Evolutionary conservation across 2,888 invertebrate genomes (phyloP), one percentile per base, ranked within the genome.

Genomic region (Spatulosminthurus flaviceps): DNA sequence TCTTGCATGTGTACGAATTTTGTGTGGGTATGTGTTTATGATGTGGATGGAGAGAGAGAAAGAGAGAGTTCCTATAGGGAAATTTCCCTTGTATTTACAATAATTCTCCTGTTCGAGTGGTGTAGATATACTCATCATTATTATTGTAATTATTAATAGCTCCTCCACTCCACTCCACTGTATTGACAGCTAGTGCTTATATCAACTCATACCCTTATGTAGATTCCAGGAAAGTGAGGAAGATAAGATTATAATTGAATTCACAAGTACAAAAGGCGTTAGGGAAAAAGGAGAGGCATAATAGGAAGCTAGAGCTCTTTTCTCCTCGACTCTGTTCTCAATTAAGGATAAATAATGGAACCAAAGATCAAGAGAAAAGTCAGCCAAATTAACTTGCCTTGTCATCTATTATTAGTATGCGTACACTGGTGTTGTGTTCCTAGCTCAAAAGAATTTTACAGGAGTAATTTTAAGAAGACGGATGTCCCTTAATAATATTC

Each of bases 261-360:
- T 75, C 64, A 29, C 64, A 42, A 61, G 75, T 75, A 75, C 75
- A 75, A 75, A 75, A 64, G 75, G 61, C 34, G 51, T 51, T 51
- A n/a, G 51, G 9, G 9, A 51, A 51, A 51, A 51, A n/a, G 51
- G n/a, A n/a, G 16, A 41, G 13, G 13, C 16, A 51, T 51, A 51
- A 51, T 51, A 51, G 51, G 51, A 51, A 51, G 16, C 51, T 51
- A 51, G 41, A 19, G 70, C 70, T 70, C 70, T 34, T 70, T 69
- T 29, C 41, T 51, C 51, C 51, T 51, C 51, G 19, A 51, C 51
- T 51, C 51, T 67, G 28, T 28, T 26, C 67, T 67, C 67, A 67
- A 26, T 26, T 67, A 67, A 28, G 28, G 67, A 67, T 67, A 67
- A 67, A 67, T 67, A 67, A 67, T 67, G 67, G 29, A 24, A 67